A percentile compares a stretch with the other conserved stretches of the same genome.
Evolutionary conservation across 1,140 invertebrate species (phyloP).

Genomic region (Sitophilus oryzae): DNA sequence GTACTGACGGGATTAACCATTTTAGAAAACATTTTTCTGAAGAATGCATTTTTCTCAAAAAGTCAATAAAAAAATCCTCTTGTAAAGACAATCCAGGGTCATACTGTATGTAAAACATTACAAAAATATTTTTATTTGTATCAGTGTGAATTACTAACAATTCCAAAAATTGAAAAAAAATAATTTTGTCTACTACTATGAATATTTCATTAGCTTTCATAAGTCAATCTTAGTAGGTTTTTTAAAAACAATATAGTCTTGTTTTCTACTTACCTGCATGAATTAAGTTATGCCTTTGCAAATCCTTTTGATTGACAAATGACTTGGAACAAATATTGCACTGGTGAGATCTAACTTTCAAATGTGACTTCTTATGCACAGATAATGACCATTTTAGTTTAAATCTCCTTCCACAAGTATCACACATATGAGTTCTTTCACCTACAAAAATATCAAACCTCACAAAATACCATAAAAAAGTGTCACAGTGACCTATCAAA

Average conservation of each 20-base stretch:
- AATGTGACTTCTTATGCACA: slow-evolving; percentile 41
- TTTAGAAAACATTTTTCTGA: no score
- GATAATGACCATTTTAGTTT: slow-evolving; percentile 45
- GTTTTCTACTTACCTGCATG: slow-evolving; percentile 46
- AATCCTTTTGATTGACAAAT: slow-evolving; percentile 52
- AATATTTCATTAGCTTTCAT: not conserved
- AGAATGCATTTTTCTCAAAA: no score
- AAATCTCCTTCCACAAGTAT: slow-evolving; percentile 51
- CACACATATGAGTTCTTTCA: slow-evolving; percentile 50
- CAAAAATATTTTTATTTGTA: no score
- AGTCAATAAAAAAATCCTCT: no score
- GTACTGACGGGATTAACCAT: no score
- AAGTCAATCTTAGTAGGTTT: not conserved
- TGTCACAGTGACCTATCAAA: no score
- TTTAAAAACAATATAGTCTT: no score
- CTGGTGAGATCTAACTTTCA: slow-evolving; percentile 42
- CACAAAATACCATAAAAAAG: no score
- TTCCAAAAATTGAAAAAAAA: not conserved
- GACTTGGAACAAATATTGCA: slow-evolving; percentile 49
- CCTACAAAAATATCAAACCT: slow-evolving; percentile 41
- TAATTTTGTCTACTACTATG: no score
- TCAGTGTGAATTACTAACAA: not conserved
- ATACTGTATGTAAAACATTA: no score
- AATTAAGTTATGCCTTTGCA: slow-evolving; percentile 49
- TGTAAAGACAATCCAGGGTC: no score